Base-by-base conservation (phyloP, 2,113 vertebrate genomes). In the Hyperopisus bebe region DNA sequence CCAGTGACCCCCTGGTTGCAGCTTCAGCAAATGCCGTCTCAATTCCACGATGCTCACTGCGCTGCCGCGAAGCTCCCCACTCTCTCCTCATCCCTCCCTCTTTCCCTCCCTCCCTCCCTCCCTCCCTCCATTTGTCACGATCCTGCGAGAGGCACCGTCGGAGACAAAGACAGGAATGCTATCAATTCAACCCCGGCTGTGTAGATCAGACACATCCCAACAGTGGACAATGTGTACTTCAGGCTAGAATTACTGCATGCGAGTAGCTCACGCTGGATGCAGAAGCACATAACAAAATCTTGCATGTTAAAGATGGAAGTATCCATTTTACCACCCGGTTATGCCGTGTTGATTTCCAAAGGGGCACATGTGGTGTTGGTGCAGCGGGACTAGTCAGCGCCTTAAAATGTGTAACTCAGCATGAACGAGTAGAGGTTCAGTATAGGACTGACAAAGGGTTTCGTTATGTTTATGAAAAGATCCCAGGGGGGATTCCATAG, bases 81-180 rank as follows among this genome's bases (percentile, higher is more conserved):
- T 31, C 62, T 70, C 62, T 31, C 62, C 8, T 27, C 62, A 10
- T 31, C 62, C n/a, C 10, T 47, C 82, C 39, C 44, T 46, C 42
- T 19, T 5, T 82, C 77, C 39, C 17, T 39, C 70, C 35, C 74
- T 19, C 51, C 53, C 74, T 44, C 77, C 27, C 74, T 44, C 74
- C 13, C 31, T 42, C 77, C 39, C 39, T 46, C 80, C 82, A 47
- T 84, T 84, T 84, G 82, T 84, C 82, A 84, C 44, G 7, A 84
- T 84, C 42, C 42, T 47, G 82, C 7, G 42, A 84, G 24, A 84
- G 82, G 82, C 82, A 47, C 42, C 5, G 24, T 47, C 82, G 19
- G 82, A 84, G 44, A 84, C 82, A 84, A 84, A 84, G 82, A 42
- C 42, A 47, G 44, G 82, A 84, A 84, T 84, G 82, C 82, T 44